phyloP scores from a whole-genome alignment of 2,113 vertebrate genomes.

The Pongo abelii region DNA sequence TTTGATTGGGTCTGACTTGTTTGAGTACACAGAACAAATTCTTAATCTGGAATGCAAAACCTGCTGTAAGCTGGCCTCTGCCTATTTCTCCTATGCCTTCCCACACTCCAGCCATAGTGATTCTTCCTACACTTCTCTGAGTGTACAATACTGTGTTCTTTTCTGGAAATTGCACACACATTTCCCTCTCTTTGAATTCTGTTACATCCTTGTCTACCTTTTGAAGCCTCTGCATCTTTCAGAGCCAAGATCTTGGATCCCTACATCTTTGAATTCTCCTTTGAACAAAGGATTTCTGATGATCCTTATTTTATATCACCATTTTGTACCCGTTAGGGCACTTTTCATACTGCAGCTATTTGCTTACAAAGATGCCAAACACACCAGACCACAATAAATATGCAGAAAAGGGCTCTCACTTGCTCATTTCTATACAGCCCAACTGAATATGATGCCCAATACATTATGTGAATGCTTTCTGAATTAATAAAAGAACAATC shows the following conservation, averaged over 20 bases:
- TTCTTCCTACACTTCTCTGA: not conserved
- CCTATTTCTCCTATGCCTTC: not conserved
- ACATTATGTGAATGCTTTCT: not conserved
- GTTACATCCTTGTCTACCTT: not conserved
- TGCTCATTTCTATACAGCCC: not conserved
- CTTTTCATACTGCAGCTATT: not conserved
- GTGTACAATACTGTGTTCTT: not conserved
- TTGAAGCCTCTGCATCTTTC: not conserved
- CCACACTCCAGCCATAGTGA: not conserved
- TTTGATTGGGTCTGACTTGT: not conserved
- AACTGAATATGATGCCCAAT: not conserved
- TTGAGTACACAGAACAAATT: not conserved
- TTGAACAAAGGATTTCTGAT: not conserved
- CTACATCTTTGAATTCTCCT: not conserved
- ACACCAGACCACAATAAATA: not conserved
- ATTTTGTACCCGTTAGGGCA: not conserved
- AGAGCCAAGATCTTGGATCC: not conserved
- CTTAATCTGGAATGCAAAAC: not conserved
- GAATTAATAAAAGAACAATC: not conserved
- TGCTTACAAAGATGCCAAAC: not conserved
- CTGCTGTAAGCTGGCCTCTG: not conserved
- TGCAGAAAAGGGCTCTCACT: not conserved
- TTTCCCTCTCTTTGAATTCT: not conserved
- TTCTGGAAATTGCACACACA: not conserved
- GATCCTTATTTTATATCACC: not conserved